Conservation (phyloP, 2,888 invertebrate species). For the Leptinotarsa juncta region DNA sequence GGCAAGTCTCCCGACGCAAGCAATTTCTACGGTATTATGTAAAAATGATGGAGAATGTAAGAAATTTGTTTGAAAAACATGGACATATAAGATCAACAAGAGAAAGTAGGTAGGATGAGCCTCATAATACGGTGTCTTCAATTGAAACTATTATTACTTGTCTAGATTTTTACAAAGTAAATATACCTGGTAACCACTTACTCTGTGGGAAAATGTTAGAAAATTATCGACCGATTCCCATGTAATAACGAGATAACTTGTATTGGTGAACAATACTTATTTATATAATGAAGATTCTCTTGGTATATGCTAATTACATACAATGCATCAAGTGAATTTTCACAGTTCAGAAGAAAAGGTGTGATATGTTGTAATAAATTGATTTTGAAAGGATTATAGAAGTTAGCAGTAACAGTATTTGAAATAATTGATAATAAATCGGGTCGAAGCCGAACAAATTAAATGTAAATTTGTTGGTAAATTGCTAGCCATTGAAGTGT, state of each 20-base stretch:
- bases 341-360: neutral
- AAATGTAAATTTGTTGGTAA: no score
- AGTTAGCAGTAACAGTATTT: no score
- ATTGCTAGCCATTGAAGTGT: no score
- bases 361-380: neutral
- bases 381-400: neutral
- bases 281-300: neutral
- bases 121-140: conserved; percentile 10
- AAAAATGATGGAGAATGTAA: conserved; percentile 24
- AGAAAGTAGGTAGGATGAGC: conserved; percentile 25
- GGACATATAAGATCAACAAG: conserved; percentile 20
- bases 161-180: conserved; percentile 24
- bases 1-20: neutral
- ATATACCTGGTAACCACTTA: conserved; percentile 8
- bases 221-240: conserved; percentile 10
- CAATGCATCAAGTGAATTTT: neutral
- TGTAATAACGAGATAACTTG: conserved; percentile 17
- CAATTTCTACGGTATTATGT: conserved; percentile 15
- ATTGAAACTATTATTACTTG: conserved; percentile 17
- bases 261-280: neutral
- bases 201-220: conserved; percentile 23
- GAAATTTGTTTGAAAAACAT: conserved; percentile 17
- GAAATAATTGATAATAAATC: no score
- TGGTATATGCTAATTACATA: neutral
- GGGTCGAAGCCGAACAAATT: no score